These are phyloP conservation scores for Nemapogon koenigi DNA, from an alignment of 2,888 invertebrate genomes.

Conservation along the genomic window DNA sequence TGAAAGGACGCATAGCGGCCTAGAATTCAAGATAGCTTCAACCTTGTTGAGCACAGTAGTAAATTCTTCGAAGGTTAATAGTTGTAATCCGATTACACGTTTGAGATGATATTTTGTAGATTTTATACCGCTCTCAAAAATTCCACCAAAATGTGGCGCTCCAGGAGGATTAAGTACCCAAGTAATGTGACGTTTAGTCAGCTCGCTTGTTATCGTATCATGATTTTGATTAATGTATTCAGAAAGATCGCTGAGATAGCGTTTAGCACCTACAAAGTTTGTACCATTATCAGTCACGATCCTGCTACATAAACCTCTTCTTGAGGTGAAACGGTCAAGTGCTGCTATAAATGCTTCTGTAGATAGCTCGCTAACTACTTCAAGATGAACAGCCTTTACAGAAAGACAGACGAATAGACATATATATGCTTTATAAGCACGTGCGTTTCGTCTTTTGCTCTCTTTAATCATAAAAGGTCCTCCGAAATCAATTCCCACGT, in stretches of 20 bases:
- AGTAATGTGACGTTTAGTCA: constrained; percentile 14
- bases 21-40: constrained; percentile 19
- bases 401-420: constrained; percentile 17
- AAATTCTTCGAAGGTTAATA: constrained; percentile 19
- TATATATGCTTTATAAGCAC: constrained; percentile 9
- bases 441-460: constrained; percentile 9
- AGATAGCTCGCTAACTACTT: constrained; percentile 17
- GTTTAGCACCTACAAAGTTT: constrained; percentile 22
- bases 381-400: constrained; percentile 19
- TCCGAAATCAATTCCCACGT: constrained; percentile 15
- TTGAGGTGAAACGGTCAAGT: constrained; percentile 13
- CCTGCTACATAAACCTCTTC: constrained; percentile 13
- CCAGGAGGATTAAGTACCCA: constrained; percentile 23
- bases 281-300: constrained; percentile 22
- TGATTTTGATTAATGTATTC: constrained; percentile 1
- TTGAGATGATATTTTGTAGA: constrained; percentile 21
- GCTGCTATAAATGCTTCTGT: constrained; percentile 18
- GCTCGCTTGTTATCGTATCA: constrained; percentile 9
- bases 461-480: constrained; percentile 15
- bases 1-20: constrained; percentile 16
- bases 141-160: constrained; percentile 22
- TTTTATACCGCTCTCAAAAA: constrained; percentile 23
- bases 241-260: constrained; percentile 14
- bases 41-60: constrained; percentile 17
- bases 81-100: constrained; percentile 16